Conservation (phyloP, 2,113 vertebrate species). For the Aptenodytes forsteri region DNA sequence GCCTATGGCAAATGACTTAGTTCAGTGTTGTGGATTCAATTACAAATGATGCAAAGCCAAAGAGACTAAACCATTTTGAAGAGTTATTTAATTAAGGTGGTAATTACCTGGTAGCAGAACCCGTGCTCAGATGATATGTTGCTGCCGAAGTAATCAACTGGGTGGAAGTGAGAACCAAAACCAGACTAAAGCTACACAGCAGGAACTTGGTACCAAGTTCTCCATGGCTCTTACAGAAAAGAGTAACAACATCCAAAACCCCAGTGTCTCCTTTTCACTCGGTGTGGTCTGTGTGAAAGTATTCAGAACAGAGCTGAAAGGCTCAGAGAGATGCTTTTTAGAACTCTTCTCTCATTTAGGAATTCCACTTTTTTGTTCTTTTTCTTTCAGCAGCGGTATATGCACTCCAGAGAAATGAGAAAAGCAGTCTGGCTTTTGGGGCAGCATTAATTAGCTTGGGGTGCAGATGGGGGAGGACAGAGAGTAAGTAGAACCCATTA, state of each 20-base stretch:
- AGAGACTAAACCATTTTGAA: not conserved
- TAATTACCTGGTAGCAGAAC: not conserved
- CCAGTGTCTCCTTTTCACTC: not conserved
- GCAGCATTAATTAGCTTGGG: not conserved
- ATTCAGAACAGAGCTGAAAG: not conserved
- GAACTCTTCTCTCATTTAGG: not conserved
- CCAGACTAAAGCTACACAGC: not conserved
- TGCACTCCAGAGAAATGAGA: not conserved
- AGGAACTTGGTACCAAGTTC: not conserved
- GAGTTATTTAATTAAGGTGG: conserved; percentile 16
- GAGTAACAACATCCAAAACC: not conserved
- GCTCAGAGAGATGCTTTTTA: not conserved
- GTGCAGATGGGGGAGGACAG: not conserved
- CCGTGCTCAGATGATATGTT: not conserved
- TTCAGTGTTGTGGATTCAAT: not conserved
- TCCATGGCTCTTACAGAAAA: not conserved
- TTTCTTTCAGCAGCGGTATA: not conserved
- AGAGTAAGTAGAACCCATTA: not conserved
- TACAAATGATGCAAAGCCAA: not conserved
- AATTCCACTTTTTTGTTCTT: not conserved
- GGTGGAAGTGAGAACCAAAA: not conserved
- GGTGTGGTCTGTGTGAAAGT: not conserved
- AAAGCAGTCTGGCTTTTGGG: not conserved
- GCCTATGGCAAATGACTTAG: not conserved
- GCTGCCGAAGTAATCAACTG: not conserved